phyloP scores from a whole-genome alignment of 2,888 invertebrate genomes.

The Drosophila niveifrons region DNA sequence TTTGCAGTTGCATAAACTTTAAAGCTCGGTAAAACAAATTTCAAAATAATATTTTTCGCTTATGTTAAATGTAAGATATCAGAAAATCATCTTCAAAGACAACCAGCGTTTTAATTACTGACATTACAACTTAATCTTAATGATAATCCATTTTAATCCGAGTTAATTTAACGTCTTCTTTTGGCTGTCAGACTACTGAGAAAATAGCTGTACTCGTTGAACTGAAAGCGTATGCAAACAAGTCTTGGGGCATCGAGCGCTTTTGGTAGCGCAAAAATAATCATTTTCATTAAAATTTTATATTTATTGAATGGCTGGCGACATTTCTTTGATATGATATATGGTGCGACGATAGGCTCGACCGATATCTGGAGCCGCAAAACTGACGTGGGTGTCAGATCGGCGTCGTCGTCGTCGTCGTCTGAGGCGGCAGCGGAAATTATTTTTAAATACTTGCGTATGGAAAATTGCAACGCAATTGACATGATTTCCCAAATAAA shows the following conservation, averaged over 20 bases:
- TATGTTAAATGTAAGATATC: not conserved
- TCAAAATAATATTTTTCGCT: not conserved
- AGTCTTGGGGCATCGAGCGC: slow-evolving; percentile 53
- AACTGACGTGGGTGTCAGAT: slow-evolving; percentile 51
- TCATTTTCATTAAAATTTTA: slow-evolving; percentile 74
- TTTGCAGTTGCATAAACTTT: no score
- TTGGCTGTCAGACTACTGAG: slow-evolving; percentile 2
- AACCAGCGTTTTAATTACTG: not conserved
- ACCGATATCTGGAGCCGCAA: slow-evolving; percentile 43
- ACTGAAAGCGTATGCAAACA: slow-evolving; percentile 58
- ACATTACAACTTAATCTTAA: slow-evolving; percentile 18
- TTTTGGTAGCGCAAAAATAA: slow-evolving; percentile 71
- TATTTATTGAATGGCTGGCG: slow-evolving; percentile 76
- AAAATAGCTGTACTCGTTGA: slow-evolving; percentile 11
- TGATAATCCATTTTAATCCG: slow-evolving; percentile 34
- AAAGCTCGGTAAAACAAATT: no score
- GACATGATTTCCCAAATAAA: slow-evolving; percentile 68
- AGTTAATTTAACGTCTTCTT: slow-evolving; percentile 16
- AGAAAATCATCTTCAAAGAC: not conserved
- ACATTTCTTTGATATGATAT: slow-evolving; percentile 72
- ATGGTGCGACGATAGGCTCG: slow-evolving; percentile 47
- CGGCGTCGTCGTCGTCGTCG: slow-evolving; percentile 37
- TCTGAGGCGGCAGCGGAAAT: slow-evolving; percentile 66
- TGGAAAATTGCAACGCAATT: slow-evolving; percentile 65
- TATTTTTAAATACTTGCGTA: slow-evolving; percentile 24